phyloP scores from a whole-genome alignment of 2,797 vertebrate genomes.

The Spinus olivaceus region DNA sequence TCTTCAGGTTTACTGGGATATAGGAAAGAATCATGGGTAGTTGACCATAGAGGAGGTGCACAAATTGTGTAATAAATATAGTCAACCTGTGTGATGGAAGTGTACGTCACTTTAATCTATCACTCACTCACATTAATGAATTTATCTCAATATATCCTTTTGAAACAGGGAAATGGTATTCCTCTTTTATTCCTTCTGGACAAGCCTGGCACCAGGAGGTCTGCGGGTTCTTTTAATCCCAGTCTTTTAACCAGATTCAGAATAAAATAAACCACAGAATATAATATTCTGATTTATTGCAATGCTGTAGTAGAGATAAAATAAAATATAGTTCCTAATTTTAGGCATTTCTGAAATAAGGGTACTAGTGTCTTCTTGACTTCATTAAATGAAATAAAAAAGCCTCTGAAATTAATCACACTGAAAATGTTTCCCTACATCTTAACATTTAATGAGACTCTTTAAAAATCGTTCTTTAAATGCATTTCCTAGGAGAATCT shows the following conservation, averaged over 20 bases:
- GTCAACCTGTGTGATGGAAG: not conserved
- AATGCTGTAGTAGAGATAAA: not conserved
- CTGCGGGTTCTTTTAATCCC: not conserved
- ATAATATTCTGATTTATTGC: conserved; percentile 9
- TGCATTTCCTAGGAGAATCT: conserved; percentile 86
- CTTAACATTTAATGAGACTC: not conserved
- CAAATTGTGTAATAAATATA: not conserved
- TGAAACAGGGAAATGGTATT: conserved; percentile 1
- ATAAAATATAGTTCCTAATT: conserved; percentile 22
- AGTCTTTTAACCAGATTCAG: conserved; percentile 15
- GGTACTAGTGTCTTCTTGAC: not conserved
- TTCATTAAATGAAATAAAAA: conserved; percentile 11
- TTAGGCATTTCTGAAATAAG: not conserved
- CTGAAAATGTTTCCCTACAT: not conserved
- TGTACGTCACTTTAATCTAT: not conserved
- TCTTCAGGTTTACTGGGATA: not conserved
- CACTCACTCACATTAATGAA: conserved; percentile 22
- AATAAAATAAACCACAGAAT: conserved; percentile 2
- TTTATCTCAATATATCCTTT: conserved; percentile 15
- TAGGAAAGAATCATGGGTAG: not conserved
- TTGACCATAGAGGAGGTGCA: not conserved
- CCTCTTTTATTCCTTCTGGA: not conserved
- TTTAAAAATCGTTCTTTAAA: conserved; percentile 32
- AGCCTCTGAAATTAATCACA: conserved; percentile 23
- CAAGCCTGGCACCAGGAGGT: conserved; percentile 29